Evolutionary conservation across 92 coral and sea anemone genomes (phyloP).

Genomic region (Metridium senile): DNA sequence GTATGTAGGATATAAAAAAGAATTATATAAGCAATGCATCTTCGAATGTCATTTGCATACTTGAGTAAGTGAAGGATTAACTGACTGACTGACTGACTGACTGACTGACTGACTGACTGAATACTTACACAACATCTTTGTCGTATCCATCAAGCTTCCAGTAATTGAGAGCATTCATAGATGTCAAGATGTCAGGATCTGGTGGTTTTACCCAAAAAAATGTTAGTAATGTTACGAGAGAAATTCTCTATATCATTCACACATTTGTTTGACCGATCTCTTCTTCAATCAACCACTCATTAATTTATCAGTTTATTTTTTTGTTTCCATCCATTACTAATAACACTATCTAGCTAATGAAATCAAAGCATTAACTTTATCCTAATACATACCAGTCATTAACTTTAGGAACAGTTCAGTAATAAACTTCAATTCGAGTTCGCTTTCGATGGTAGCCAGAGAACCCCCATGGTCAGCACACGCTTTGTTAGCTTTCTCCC

Average conservation of each 20-base stretch:
- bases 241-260: too few species aligned
- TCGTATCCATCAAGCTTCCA: constrained; percentile 21
- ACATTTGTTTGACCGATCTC: too few species aligned
- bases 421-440: neutral
- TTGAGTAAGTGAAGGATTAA: too few species aligned
- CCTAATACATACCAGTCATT: neutral
- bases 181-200: too few species aligned
- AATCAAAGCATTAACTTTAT: neutral
- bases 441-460: neutral
- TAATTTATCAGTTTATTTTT: too few species aligned
- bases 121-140: constrained; percentile 5
- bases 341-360: too few species aligned
- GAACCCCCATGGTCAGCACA: neutral
- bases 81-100: neutral
- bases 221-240: too few species aligned
- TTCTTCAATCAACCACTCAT: too few species aligned
- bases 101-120: neutral
- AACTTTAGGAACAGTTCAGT: neutral
- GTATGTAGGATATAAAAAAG: neutral
- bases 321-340: neutral
- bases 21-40: neutral
- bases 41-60: too few species aligned
- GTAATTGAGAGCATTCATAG: neutral
- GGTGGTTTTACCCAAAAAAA: too few species aligned
- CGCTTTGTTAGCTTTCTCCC: neutral